phyloP scores from a whole-genome alignment of 1,140 invertebrate species.

The Drosophila arizonae region DNA sequence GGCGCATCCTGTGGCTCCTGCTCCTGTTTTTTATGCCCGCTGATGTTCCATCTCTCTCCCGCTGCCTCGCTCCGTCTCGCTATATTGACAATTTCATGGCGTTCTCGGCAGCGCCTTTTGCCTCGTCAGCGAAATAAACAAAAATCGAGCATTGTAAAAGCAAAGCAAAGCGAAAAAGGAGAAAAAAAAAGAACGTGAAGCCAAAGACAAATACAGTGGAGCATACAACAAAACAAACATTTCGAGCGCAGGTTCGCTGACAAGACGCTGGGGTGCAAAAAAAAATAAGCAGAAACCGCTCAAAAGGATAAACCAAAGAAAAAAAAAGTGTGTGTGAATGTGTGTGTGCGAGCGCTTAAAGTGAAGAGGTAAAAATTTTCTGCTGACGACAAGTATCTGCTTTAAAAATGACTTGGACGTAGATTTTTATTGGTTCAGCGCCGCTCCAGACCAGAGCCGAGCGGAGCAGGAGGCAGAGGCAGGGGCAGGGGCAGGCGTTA shows the following conservation, averaged over 20 bases:
- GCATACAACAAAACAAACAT: conserved; percentile 77
- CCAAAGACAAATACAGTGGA: conserved; percentile 76
- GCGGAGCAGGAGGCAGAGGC: not conserved
- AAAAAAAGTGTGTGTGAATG: not conserved
- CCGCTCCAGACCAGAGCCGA: conserved; percentile 24
- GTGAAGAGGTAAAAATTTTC: conserved; percentile 77
- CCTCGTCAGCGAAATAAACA: conserved; percentile 82
- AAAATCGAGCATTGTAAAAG: conserved; percentile 64
- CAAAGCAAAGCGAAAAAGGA: not conserved
- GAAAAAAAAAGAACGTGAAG: not conserved
- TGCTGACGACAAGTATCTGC: conserved; percentile 75
- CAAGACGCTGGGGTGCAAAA: conserved; percentile 81
- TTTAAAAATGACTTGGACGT: conserved; percentile 66
- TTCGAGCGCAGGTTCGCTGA: conserved; percentile 55
- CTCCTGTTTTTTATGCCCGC: conserved; percentile 59
- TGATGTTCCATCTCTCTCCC: conserved; percentile 7
- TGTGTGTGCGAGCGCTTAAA: conserved; percentile 26
- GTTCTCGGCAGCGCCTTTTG: conserved; percentile 57
- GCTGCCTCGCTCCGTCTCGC: conserved; percentile 3
- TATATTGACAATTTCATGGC: conserved; percentile 77
- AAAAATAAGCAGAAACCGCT: conserved; percentile 56
- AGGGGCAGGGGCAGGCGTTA: not conserved
- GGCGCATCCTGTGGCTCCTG: conserved; percentile 53
- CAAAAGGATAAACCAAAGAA: conserved; percentile 56
- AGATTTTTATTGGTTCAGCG: conserved; percentile 79